These are phyloP conservation scores for Onychorhynchus coronatus DNA, from an alignment of 2,113 vertebrate genomes.

Conservation along the genomic window DNA sequence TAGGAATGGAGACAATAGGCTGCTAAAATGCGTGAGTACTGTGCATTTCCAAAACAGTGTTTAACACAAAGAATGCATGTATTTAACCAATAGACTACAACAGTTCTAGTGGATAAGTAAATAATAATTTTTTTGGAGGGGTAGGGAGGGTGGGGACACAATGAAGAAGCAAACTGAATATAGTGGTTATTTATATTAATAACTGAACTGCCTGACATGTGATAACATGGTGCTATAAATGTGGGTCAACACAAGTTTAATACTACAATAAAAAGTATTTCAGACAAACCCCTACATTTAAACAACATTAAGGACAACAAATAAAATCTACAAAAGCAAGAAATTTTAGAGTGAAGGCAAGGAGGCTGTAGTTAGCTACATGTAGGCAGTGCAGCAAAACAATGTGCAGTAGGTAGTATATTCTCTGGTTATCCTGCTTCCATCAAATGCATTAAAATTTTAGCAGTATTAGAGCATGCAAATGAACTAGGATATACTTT, in stretches of 20 bases:
- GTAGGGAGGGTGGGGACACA: not conserved
- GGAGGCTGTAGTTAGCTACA: constrained; percentile 17
- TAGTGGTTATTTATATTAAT: not conserved
- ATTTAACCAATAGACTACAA: not conserved
- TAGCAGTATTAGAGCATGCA: not conserved
- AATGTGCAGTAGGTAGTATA: not conserved
- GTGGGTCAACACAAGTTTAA: constrained; percentile 22
- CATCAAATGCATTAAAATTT: not conserved
- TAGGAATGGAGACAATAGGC: not conserved
- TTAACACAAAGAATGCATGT: not conserved
- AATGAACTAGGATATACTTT: not conserved
- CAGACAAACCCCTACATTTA: not conserved
- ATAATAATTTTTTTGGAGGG: not conserved
- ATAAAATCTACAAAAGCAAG: constrained; percentile 23
- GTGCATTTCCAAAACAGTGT: not conserved
- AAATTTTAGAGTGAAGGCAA: not conserved
- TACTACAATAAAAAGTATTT: constrained; percentile 34
- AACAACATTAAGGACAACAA: not conserved
- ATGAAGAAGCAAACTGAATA: not conserved
- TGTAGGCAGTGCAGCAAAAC: not conserved
- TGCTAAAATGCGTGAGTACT: not conserved
- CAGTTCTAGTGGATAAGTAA: not conserved
- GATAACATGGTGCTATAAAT: not conserved
- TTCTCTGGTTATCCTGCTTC: not conserved
- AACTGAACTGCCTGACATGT: not conserved